These are phyloP conservation scores for Sinosuthora webbiana DNA, from an alignment of 2,113 vertebrate genomes.

Conservation along the genomic window DNA sequence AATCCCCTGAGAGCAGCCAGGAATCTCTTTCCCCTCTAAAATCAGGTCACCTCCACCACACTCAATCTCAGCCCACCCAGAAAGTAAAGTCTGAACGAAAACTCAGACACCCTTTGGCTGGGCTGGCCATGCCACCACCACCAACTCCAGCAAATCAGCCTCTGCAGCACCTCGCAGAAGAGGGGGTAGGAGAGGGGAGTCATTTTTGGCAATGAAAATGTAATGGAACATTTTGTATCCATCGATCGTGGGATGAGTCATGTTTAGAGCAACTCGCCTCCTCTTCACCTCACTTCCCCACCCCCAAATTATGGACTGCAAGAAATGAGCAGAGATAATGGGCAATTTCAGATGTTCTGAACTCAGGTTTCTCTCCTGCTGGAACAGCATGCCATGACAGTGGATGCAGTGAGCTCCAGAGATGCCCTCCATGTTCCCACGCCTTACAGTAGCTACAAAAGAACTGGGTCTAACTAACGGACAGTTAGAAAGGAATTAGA, in stretches of 20 bases:
- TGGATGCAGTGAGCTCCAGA: background rate
- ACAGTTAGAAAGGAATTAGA: background rate
- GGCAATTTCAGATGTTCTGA: conserved; percentile 30
- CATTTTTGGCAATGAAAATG: background rate
- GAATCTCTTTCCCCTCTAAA: background rate
- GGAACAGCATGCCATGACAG: background rate
- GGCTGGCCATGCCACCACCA: background rate
- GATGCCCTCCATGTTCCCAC: background rate
- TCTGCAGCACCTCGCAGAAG: background rate
- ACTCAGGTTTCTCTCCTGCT: background rate
- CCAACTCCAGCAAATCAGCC: background rate
- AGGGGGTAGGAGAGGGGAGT: background rate
- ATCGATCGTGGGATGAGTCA: conserved; percentile 25
- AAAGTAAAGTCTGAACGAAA: background rate
- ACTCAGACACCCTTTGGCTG: background rate
- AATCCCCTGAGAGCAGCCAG: background rate
- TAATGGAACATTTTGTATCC: conserved; percentile 19
- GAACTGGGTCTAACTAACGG: background rate
- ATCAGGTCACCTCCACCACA: background rate
- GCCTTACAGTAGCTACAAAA: background rate
- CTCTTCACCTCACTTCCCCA: background rate
- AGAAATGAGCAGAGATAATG: conserved; percentile 21
- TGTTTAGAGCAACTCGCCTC: background rate
- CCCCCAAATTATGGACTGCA: conserved; percentile 39
- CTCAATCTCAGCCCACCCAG: background rate